These are phyloP conservation scores for Aythya baeri DNA, from an alignment of 2,113 vertebrate species.

Conservation along the genomic window DNA sequence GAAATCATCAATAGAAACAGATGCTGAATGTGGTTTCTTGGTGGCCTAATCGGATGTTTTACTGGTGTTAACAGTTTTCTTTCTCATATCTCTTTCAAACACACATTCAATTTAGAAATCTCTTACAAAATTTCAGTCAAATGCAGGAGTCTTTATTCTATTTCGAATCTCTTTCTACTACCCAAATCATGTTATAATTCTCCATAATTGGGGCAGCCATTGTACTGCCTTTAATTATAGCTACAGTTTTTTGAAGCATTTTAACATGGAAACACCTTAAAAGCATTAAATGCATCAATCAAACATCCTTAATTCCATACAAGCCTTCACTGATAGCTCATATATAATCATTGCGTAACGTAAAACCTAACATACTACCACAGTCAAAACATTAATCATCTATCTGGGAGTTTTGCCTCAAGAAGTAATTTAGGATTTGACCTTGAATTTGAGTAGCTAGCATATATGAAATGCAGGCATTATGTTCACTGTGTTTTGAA, in stretches of 20 bases:
- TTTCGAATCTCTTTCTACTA: background rate
- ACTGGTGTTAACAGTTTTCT: background rate
- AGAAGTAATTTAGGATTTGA: conserved; percentile 37
- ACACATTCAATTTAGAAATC: background rate
- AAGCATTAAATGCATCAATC: background rate
- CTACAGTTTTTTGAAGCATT: background rate
- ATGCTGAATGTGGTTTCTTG: background rate
- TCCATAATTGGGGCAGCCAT: background rate
- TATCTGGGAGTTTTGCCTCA: conserved; percentile 9
- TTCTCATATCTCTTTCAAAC: background rate
- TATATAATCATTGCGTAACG: conserved; percentile 14
- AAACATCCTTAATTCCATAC: background rate
- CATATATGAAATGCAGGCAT: background rate
- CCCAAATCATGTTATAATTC: background rate
- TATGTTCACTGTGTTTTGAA: background rate
- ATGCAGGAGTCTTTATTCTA: background rate
- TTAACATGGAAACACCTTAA: conserved; percentile 26
- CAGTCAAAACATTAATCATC: conserved; percentile 41
- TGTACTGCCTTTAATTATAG: conserved; percentile 1
- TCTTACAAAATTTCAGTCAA: background rate
- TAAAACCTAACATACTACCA: background rate
- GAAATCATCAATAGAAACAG: background rate
- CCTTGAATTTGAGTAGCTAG: conserved; percentile 24
- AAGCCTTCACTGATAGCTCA: background rate
- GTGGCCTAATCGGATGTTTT: background rate